A percentile compares a stretch with the other conserved stretches of the same genome.
Evolutionary conservation across 2,113 vertebrate species (phyloP).

Genomic region (Eulemur rufifrons): DNA sequence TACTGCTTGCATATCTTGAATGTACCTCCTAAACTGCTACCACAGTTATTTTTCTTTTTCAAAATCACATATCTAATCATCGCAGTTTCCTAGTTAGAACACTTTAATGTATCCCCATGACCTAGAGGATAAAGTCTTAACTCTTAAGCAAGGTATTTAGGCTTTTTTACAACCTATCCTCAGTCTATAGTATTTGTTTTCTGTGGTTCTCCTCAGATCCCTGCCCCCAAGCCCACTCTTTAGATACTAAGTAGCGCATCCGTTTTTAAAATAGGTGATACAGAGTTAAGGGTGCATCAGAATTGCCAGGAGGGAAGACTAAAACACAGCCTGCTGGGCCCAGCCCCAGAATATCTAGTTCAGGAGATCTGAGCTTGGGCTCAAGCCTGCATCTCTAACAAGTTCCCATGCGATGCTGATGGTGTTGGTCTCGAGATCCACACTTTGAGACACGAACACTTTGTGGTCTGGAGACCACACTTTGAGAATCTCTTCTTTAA

Average conservation of each 20-base stretch:
- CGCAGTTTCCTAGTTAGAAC: background rate
- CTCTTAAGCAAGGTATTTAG: background rate
- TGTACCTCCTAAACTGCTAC: background rate
- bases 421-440: background rate
- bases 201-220: background rate
- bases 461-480: background rate
- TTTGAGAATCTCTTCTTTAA: background rate
- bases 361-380: background rate
- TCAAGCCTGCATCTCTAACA: background rate
- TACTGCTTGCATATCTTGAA: background rate
- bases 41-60: background rate
- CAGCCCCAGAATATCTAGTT: background rate
- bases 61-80: background rate
- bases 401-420: background rate
- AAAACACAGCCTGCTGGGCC: background rate
- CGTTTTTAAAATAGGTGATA: background rate
- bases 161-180: background rate
- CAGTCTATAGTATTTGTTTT: background rate
- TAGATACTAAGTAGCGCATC: background rate
- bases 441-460: too few species aligned
- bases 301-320: background rate
- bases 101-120: background rate
- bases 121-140: background rate
- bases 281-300: background rate
- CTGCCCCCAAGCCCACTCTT: accelerated